A percentile compares a stretch with the other conserved stretches of the same genome.
phyloP scores from a whole-genome alignment of 2,797 vertebrate genomes.

The Nyctalus aviator region DNA sequence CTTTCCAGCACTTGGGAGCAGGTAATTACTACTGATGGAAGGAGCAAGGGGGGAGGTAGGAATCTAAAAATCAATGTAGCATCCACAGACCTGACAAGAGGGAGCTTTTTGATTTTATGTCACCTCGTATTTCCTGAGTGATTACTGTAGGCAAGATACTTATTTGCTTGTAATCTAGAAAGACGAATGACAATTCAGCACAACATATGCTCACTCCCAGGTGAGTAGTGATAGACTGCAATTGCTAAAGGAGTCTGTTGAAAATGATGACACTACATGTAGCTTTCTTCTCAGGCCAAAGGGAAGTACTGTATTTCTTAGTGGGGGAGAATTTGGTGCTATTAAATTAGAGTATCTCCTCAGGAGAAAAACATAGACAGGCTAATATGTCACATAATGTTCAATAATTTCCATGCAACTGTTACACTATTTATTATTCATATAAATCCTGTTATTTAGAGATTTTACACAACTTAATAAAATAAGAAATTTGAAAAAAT shows the following conservation, averaged over 20 bases:
- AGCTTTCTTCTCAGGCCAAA: background rate
- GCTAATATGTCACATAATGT: background rate
- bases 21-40: constrained; percentile 9
- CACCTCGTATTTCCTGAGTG: constrained; percentile 24
- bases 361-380: background rate
- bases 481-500: constrained; percentile 10
- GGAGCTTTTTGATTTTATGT: constrained; percentile 28
- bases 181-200: constrained; percentile 62
- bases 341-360: background rate
- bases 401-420: constrained; percentile 32
- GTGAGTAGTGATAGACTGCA: constrained; percentile 47
- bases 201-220: constrained; percentile 49
- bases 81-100: background rate
- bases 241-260: constrained; percentile 39
- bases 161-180: constrained; percentile 65
- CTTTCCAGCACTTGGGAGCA: background rate
- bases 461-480: background rate
- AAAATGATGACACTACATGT: constrained; percentile 38
- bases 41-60: background rate
- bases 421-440: background rate
- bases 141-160: constrained; percentile 48
- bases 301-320: background rate
- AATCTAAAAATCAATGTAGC: background rate
- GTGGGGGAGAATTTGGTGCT: background rate
- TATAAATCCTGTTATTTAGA: background rate